These are phyloP conservation scores for Lochmaea crataegi DNA, from an alignment of 2,888 invertebrate species.

Conservation along the genomic window DNA sequence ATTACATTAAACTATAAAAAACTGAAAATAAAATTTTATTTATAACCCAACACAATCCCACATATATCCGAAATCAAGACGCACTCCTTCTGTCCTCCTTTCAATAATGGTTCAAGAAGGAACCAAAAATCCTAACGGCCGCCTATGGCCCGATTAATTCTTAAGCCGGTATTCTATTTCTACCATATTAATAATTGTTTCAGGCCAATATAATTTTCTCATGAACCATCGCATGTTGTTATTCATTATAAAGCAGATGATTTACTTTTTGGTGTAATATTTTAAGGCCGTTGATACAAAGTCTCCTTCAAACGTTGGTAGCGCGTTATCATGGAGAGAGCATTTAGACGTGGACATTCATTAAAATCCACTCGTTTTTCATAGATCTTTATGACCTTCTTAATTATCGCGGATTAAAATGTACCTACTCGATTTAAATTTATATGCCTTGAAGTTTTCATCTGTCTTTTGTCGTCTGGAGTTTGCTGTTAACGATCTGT, in stretches of 20 bases:
- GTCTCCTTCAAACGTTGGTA: slow-evolving; percentile 28
- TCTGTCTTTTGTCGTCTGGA: not conserved
- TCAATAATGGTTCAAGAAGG: too few relatives aligned
- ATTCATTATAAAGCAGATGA: not conserved
- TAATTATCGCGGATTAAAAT: slow-evolving; percentile 35
- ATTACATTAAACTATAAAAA: too few relatives aligned
- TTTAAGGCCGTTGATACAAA: slow-evolving; percentile 5
- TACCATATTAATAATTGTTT: too few relatives aligned
- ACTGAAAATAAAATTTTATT: too few relatives aligned
- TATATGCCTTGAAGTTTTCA: not conserved
- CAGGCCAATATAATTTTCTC: not conserved
- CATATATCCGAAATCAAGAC: too few relatives aligned
- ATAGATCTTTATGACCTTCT: slow-evolving; percentile 33
- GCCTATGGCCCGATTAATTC: too few relatives aligned
- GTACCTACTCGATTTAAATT: slow-evolving; percentile 20
- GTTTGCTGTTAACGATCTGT: not conserved
- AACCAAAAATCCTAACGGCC: too few relatives aligned
- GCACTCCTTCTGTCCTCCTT: too few relatives aligned
- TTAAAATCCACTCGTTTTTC: slow-evolving; percentile 26
- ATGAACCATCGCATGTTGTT: not conserved
- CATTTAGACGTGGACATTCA: slow-evolving; percentile 29
- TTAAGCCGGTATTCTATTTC: too few relatives aligned
- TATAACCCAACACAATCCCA: too few relatives aligned
- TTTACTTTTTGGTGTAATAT: slow-evolving; percentile 4
- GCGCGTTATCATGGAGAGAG: slow-evolving; percentile 27